Evolutionary conservation across 2,113 vertebrate genomes (phyloP).

Genomic region (Ictidomys tridecemlineatus): DNA sequence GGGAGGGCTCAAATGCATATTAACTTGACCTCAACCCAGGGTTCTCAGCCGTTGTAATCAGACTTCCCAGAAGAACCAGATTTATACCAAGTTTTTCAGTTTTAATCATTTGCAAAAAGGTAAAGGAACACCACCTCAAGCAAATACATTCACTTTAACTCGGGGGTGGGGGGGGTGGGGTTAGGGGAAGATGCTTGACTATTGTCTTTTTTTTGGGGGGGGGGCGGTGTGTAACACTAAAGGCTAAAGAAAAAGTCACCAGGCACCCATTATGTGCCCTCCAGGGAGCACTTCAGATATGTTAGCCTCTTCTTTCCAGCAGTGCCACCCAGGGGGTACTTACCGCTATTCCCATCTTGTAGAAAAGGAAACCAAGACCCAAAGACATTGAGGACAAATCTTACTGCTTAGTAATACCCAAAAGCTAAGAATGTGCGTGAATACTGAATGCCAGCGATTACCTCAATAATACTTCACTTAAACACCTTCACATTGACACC

Average conservation of each 20-base stretch:
- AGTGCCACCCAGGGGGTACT: background rate
- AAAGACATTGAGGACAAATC: background rate
- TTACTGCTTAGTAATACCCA: background rate
- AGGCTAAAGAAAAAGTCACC: background rate
- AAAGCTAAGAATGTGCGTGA: background rate
- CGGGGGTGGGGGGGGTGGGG: no score
- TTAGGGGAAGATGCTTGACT: no score
- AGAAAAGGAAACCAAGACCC: background rate
- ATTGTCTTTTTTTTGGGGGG: no score
- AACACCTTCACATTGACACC: background rate
- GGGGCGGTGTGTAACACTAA: background rate
- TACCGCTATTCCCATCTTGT: background rate
- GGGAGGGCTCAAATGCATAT: background rate
- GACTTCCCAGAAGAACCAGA: background rate
- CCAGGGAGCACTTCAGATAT: background rate
- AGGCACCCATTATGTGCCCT: accelerated
- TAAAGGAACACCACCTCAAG: background rate
- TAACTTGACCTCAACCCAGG: background rate
- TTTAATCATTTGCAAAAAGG: background rate
- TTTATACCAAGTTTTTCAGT: background rate
- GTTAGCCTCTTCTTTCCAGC: background rate
- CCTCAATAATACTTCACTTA: background rate
- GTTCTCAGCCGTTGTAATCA: background rate
- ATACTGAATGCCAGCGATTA: background rate
- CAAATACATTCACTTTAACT: background rate